phyloP scores from a whole-genome alignment of 2,113 vertebrate genomes.

The Terrapene triunguis region DNA sequence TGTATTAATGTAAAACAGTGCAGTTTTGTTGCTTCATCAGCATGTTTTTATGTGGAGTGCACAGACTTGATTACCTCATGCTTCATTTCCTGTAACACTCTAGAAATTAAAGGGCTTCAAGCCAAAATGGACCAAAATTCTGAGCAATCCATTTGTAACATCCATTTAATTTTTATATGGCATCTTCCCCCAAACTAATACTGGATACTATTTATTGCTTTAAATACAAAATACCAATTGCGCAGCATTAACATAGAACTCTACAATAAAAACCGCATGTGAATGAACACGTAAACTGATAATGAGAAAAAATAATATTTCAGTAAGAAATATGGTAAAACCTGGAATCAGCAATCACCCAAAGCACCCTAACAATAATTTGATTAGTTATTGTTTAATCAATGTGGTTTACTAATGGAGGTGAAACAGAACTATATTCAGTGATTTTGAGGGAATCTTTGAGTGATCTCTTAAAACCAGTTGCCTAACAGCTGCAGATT shows the following conservation, averaged over 20 bases:
- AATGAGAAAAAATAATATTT: background rate
- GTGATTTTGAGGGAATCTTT: background rate
- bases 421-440: background rate
- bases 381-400: background rate
- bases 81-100: background rate
- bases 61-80: background rate
- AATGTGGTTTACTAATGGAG: background rate
- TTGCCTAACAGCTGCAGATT: background rate
- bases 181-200: background rate
- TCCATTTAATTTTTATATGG: background rate
- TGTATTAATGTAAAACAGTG: background rate
- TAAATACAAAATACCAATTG: background rate
- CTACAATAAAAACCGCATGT: background rate
- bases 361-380: background rate
- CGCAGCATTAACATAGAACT: background rate
- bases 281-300: rapidly evolving
- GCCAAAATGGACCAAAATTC: background rate
- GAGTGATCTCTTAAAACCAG: background rate
- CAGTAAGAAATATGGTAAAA: background rate
- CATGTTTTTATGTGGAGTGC: background rate
- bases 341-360: background rate
- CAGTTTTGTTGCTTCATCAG: background rate
- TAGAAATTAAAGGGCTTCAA: background rate
- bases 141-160: background rate
- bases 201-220: background rate